These are phyloP conservation scores for Onychostruthus taczanowskii DNA, from an alignment of 2,113 vertebrate species.

Conservation along the genomic window DNA sequence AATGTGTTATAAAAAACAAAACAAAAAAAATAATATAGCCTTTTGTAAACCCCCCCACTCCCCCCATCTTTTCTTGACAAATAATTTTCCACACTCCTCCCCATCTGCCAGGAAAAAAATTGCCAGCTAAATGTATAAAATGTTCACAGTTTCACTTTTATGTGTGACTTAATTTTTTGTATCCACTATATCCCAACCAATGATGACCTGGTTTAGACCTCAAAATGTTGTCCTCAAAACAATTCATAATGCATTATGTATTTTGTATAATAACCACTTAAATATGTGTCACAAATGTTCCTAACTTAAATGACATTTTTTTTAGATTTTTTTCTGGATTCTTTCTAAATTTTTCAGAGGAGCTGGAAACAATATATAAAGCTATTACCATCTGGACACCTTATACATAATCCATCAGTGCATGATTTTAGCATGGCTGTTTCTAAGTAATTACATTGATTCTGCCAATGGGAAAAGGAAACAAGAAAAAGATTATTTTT, in stretches of 20 bases:
- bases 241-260: neutral
- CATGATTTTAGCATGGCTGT: neutral
- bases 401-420: neutral
- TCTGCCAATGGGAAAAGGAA: neutral
- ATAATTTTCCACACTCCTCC: neutral
- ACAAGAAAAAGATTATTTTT: neutral
- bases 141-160: neutral
- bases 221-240: neutral
- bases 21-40: neutral
- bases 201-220: neutral
- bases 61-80: neutral
- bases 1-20: neutral
- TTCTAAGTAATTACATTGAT: neutral
- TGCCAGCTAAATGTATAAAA: neutral
- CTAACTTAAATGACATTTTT: neutral
- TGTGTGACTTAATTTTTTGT: neutral
- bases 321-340: neutral
- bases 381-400: neutral
- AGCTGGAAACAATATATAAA: neutral
- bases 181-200: neutral
- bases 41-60: accelerated
- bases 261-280: neutral
- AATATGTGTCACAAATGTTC: neutral
- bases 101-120: neutral
- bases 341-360: neutral